Percentiles rank a stretch among this genome's conserved stretches.
Conservation (phyloP, 2,797 vertebrate species). For the Pristis pectinata region DNA sequence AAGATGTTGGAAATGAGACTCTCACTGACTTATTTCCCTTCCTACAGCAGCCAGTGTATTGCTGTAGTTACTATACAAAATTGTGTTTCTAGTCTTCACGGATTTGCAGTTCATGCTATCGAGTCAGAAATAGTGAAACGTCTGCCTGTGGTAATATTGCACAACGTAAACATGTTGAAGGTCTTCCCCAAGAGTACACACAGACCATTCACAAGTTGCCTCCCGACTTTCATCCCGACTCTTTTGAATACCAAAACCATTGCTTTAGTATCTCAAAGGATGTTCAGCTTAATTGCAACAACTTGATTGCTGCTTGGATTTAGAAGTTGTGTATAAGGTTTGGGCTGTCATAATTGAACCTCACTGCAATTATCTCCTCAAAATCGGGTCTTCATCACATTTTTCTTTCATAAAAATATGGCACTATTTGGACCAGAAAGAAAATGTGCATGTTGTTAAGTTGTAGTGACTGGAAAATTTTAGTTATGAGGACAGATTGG, state of each 20-base stretch:
- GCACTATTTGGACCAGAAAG: not conserved
- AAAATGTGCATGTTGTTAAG: not conserved
- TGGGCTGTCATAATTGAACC: not conserved
- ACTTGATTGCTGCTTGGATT: not conserved
- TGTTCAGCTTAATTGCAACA: not conserved
- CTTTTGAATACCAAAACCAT: not conserved
- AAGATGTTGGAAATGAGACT: not conserved
- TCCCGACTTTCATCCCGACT: not conserved
- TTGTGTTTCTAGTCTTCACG: not conserved
- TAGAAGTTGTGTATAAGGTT: not conserved
- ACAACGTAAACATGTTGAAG: not conserved
- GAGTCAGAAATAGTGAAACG: not conserved
- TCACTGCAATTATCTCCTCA: not conserved
- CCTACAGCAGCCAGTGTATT: not conserved
- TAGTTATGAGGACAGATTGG: too few species aligned
- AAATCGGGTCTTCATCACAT: not conserved
- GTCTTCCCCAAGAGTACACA: not conserved
- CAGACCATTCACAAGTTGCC: not conserved
- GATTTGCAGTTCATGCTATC: not conserved
- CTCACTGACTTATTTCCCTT: not conserved
- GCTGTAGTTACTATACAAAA: not conserved
- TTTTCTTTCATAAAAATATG: not conserved
- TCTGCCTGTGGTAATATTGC: not conserved
- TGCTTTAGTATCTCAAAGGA: not conserved
- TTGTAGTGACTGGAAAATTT: not conserved